Percentiles rank a stretch among this genome's conserved stretches.
Conservation (phyloP, 2,113 vertebrate genomes). For the Zingel zingel region DNA sequence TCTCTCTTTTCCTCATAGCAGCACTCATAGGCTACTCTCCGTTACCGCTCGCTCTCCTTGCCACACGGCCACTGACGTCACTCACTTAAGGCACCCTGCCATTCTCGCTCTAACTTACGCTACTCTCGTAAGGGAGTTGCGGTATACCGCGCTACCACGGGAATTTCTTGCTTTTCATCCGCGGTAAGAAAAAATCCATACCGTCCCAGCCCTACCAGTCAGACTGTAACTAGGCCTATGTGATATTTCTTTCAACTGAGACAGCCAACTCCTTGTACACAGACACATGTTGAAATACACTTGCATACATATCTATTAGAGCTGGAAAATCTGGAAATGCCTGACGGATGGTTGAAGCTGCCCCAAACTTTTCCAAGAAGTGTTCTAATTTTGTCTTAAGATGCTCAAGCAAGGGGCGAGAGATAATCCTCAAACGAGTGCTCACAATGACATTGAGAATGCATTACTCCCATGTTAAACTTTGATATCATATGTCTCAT, state of each 20-base stretch:
- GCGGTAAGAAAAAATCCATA: too few species aligned
- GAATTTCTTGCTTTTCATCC: too few species aligned
- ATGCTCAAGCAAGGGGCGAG: conserved; percentile 33
- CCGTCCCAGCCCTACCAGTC: conserved; percentile 42
- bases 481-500: neutral
- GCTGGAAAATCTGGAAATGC: neutral
- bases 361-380: conserved; percentile 58
- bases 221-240: conserved; percentile 44
- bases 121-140: too few species aligned
- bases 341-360: conserved; percentile 71
- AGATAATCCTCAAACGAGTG: neutral
- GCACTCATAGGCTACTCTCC: too few species aligned
- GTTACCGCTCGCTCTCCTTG: too few species aligned
- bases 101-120: too few species aligned
- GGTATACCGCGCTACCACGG: too few species aligned
- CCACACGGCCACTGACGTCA: too few species aligned
- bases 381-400: conserved; percentile 59
- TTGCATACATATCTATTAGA: conserved; percentile 28
- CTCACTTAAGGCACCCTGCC: too few species aligned
- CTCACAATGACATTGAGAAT: conserved; percentile 7
- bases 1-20: too few species aligned
- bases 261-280: conserved; percentile 39
- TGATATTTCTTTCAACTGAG: conserved; percentile 42
- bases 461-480: neutral
- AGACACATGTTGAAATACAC: conserved; percentile 9